Conservation (phyloP, 2,888 invertebrate genomes). For the Xestia xanthographa region DNA sequence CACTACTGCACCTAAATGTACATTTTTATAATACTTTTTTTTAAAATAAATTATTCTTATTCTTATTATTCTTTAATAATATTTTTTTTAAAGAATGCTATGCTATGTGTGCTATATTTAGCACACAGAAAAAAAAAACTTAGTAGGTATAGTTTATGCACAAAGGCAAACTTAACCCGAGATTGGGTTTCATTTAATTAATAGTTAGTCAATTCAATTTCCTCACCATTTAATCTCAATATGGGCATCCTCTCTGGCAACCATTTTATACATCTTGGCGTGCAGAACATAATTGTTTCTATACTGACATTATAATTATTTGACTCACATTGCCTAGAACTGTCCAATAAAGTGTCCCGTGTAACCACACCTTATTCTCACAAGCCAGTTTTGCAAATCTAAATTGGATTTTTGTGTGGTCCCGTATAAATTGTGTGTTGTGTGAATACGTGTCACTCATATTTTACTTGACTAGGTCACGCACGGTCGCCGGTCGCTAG, state of each 20-base stretch:
- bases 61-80: too few species aligned
- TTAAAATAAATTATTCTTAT: too few species aligned
- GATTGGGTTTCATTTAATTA: not conserved
- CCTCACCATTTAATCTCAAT: not conserved
- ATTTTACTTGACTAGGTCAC: slow-evolving; percentile 47
- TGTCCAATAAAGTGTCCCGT: not conserved
- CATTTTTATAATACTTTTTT: too few species aligned
- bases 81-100: too few species aligned
- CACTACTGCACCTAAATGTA: too few species aligned
- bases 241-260: not conserved
- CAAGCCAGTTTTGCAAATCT: slow-evolving; percentile 41
- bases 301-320: not conserved
- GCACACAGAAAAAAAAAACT: not conserved
- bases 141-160: not conserved
- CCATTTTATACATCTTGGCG: not conserved
- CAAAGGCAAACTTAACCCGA: not conserved
- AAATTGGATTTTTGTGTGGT: slow-evolving; percentile 53
- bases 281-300: not conserved
- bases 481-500: slow-evolving; percentile 18
- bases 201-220: not conserved
- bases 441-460: slow-evolving; percentile 53
- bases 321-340: not conserved
- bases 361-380: slow-evolving; percentile 8
- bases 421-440: slow-evolving; percentile 35
- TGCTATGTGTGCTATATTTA: too few species aligned